phyloP scores from a whole-genome alignment of 2,888 invertebrate species.

The Chrysolina oricalcia region DNA sequence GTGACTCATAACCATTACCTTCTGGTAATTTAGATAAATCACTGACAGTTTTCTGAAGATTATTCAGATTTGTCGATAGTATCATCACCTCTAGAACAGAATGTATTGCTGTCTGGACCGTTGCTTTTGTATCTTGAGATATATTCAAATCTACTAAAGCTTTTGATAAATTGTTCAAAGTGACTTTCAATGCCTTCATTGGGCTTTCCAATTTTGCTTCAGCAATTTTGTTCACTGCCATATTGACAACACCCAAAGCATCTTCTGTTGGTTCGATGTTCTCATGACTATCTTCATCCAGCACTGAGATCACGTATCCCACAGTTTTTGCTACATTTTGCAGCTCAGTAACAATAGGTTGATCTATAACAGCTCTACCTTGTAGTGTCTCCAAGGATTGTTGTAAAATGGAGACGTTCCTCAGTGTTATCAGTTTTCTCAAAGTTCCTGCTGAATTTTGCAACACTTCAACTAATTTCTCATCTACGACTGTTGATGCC shows the following conservation, averaged over 20 bases:
- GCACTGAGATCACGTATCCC: neutral
- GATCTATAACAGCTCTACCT: neutral
- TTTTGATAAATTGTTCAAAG: neutral
- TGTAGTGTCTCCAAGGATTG: constrained; percentile 1
- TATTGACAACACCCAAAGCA: constrained; percentile 7
- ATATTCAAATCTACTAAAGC: neutral
- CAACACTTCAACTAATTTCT: neutral
- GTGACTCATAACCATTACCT: too few relatives aligned
- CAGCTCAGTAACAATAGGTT: neutral
- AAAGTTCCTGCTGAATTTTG: neutral
- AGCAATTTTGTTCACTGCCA: neutral
- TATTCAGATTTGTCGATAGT: neutral
- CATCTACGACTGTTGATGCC: neutral
- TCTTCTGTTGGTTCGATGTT: constrained; percentile 4
- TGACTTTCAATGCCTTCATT: constrained; percentile 4
- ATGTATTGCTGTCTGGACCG: neutral
- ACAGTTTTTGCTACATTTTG: neutral
- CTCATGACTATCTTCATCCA: neutral
- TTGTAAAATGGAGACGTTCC: neutral
- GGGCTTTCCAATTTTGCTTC: neutral
- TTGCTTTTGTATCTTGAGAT: constrained; percentile 5
- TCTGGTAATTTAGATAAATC: constrained; percentile 9
- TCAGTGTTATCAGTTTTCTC: constrained; percentile 5
- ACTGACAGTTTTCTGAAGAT: constrained; percentile 13
- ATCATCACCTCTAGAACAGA: neutral